Base-by-base conservation (phyloP, 2,113 vertebrate species). In the Silurus meridionalis region DNA sequence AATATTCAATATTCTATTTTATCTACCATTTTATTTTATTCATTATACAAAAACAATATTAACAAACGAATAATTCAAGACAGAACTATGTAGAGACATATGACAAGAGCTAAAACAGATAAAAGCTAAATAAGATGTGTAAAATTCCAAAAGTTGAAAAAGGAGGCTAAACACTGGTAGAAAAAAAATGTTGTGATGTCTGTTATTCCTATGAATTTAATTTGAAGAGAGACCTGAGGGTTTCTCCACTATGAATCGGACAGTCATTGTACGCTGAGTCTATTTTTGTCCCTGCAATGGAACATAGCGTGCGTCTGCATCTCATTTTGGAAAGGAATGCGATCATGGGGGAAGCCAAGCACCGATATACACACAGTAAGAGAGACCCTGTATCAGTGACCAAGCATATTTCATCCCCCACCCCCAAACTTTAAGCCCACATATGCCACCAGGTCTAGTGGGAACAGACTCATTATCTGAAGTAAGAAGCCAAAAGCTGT, bases 241-340 rank as follows among this genome's bases (percentile, higher is more conserved):
- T 66, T 71, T 58, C 60, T 71, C 79, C 81, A 67, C 55, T 75
- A 72, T 80, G 66, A 80, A 80, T 64, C 87, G 85, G 72, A 84
- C 89, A 83, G 50, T 37, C 28, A 23, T 61, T 63, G 79, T 81
- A 86, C 57, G 19, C 86, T 37, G 83, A 81, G 85, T 87, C 58
- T 95, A 95, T 95, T 95, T 94, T 89, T 85, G 88, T 89, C 83
- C 60, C 64, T 58, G 77, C 75, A n/a, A 90, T 90, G 79, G 90
- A 93, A 90, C 91, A 93, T 95, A 93, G 96, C 94, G 92, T 96
- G 96, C 83, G 74, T 91, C 85, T 83, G 92, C 78, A 50, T 80
- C 95, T 95, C 91, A 92, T 94, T 95, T 95, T 96, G 93, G 95
- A 96, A 95, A 94, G 94, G 94, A 94, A 96, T 96, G 93, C 87